Percentiles rank a stretch among this genome's conserved stretches.
phyloP scores from a whole-genome alignment of 1,140 invertebrate genomes.

The Drosophila dunni region DNA sequence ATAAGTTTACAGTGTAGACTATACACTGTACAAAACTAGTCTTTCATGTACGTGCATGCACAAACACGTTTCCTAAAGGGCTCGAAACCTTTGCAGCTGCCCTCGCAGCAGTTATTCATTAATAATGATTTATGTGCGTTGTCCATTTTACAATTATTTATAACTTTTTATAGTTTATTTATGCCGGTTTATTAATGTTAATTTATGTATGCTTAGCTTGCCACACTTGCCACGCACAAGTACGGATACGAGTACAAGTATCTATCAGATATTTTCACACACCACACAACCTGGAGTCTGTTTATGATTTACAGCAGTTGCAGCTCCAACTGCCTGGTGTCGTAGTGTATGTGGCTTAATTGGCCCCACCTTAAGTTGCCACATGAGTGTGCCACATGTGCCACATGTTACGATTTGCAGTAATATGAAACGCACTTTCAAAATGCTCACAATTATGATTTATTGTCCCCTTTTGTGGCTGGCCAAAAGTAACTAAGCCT shows the following conservation, averaged over 20 bases:
- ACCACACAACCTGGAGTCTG: constrained; percentile 23
- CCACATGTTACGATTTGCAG: constrained; percentile 59
- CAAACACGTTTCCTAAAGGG: constrained; percentile 29
- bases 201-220: constrained; percentile 73
- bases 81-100: constrained; percentile 23
- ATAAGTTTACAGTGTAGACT: too few species aligned
- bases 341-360: constrained; percentile 55
- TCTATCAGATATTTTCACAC: constrained; percentile 47
- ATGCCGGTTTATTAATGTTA: constrained; percentile 74
- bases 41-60: constrained; percentile 5
- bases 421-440: constrained; percentile 77
- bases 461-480: constrained; percentile 47
- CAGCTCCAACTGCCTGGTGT: neutral
- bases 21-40: too few species aligned
- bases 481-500: neutral
- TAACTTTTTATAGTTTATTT: constrained; percentile 67
- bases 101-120: constrained; percentile 48
- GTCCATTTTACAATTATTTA: constrained; percentile 63
- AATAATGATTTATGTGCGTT: constrained; percentile 70
- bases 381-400: constrained; percentile 42
- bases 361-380: constrained; percentile 61
- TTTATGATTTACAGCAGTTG: constrained; percentile 51
- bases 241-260: constrained; percentile 12
- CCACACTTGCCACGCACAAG: constrained; percentile 65
- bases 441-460: constrained; percentile 67